Percentiles rank a stretch among this genome's conserved stretches.
Evolutionary conservation across 2,797 vertebrate species (phyloP).

Genomic region (Brotogeris chrysoptera): DNA sequence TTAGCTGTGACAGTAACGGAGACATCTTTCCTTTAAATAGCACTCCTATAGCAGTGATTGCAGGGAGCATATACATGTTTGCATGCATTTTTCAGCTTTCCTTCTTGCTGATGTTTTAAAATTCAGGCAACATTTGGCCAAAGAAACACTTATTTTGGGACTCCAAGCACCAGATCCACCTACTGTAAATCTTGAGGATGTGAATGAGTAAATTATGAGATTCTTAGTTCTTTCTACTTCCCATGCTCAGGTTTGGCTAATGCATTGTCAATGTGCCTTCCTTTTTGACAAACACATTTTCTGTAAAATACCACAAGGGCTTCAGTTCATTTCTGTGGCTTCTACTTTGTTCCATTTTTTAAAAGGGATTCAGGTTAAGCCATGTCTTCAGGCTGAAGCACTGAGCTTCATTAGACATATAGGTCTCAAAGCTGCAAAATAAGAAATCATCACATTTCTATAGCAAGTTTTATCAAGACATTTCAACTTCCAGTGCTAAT

Average conservation of each 20-base stretch:
- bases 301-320: rapidly evolving
- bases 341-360: neutral
- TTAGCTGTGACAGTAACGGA: neutral
- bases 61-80: neutral
- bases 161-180: neutral
- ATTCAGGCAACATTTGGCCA: neutral
- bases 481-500: neutral
- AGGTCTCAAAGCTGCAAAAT: neutral
- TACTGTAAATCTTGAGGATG: neutral
- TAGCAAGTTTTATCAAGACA: neutral
- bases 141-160: neutral
- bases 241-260: neutral
- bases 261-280: neutral
- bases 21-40: neutral
- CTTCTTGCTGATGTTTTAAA: neutral
- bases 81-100: neutral
- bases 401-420: neutral
- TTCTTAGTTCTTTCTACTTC: neutral
- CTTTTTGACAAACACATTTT: neutral
- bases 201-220: neutral
- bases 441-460: neutral
- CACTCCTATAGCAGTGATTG: neutral
- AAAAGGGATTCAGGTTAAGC: neutral
- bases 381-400: neutral
- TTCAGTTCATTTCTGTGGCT: neutral